Evolutionary conservation across 1,140 invertebrate genomes (phyloP), one percentile per base, ranked within the genome.

Genomic region (Pantala flavescens): DNA sequence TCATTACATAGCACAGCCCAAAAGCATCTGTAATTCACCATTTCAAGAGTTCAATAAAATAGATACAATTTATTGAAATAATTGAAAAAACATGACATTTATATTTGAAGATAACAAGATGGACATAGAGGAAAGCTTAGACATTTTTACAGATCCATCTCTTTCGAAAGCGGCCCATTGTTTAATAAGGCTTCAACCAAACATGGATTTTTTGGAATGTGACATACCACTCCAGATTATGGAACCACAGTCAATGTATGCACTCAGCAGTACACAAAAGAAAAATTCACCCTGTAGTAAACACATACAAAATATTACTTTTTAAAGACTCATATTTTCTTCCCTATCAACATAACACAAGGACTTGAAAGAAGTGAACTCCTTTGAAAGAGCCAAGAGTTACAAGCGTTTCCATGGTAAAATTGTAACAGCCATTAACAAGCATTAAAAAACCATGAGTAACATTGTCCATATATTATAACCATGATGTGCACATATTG

Each of bases 361-460:
- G 49, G 49, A 63, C n/a, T 21, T 19, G 14, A 63, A 63, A 63
- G 49, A 63, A 63, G 49, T 63, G 49, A 63, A 63, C 49, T 63
- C 49, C 49, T 63, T 63, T 63, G n/a, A 16, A 63, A 14, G 12
- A 14, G 5, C 49, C 3, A 63, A 63, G 49, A 63, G 49, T 63
- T 63, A 63, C 49, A 63, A 63, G 49, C 14, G 49, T 21, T 63
- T 63, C n/a, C 49, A 63, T 63, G 49, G 49, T 21, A 63, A 63
- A 63, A 63, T 63, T 63, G 49, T 63, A 63, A 63, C 49, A 63
- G 49, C 49, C 49, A 63, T 63, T 36, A 63, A 63, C 49, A 63
- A 63, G 49, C 49, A 63, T 63, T 63, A 63, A 63, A 63, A 63
- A 63, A 63, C 49, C 49, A 63, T 63, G 49, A 63, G 49, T 63